Evolutionary conservation across 64 coral and sea anemone species (phyloP), one percentile per base, ranked within the genome.

Genomic region (Stylophora pistillata): DNA sequence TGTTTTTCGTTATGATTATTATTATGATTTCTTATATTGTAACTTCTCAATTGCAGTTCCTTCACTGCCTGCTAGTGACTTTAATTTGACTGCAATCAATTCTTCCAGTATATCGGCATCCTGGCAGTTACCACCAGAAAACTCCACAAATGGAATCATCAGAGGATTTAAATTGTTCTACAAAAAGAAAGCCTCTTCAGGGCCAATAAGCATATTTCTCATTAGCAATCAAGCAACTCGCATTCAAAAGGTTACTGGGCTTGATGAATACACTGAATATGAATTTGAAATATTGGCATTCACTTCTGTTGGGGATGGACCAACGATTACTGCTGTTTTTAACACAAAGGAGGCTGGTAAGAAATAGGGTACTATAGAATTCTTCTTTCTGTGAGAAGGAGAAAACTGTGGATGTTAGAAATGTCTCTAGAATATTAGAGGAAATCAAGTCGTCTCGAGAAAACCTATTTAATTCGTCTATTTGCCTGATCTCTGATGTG

Each of bases 231-330:
- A 41, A 4, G 64, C 60, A 28, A 68, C 30, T 26, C 2, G 13
- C 13, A 53, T 9, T 63, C 14, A 25, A 53, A 25, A 55, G 14
- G 23, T 84, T 4, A 84, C 62, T 53, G 20, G 23, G 11, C 33
- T 84, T 16, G 62, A 2, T 0, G 54, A 29, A 47, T 68, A 28
- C 34, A 84, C 80, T 18, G 62, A 84, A 65, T 84, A 84, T 84
- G 80, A 84, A 55, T 84, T 84, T 84, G 61, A 84, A 52, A 41
- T 84, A 21, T 69, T 84, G 62, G 60, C 80, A 6, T 84, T 84
- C n/a, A 25, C 61, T 15, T 15, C 62, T 34, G 3, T n/a, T 1
- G 80, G 80, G 10, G 47, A 84, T 69, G 80, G 80, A 84, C 80
- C 80, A 37, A 10, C 20, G 14, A 84, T 60, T 34, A 13, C 80